Base-by-base conservation (phyloP, 1,140 invertebrate species). In the Lepidurus packardi region DNA sequence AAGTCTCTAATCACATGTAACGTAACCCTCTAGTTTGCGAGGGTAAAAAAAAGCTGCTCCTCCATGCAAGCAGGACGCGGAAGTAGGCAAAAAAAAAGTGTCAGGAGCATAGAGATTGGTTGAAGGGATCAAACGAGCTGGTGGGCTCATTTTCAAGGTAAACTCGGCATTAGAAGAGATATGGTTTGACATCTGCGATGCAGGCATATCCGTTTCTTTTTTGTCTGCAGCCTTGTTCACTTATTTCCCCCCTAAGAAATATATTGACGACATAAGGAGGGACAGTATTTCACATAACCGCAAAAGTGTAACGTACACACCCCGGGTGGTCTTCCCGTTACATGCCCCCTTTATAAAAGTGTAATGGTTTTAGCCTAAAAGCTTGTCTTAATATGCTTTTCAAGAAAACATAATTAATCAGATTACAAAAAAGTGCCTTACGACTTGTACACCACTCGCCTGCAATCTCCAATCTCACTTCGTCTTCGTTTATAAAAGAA, bases 1-100 rank as follows among this genome's bases (percentile, higher is more conserved):
- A 65, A 65, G 53, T 16, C 53, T 65, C 53, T 65, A 65, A 65
- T 65, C 53, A 65, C 16, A 65, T 21, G 53, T 65, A 65, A 65
- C n/a, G 53, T 65, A 65, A 65, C 53, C 53, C 53, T 21, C 53
- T 65, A 13, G 13, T 13, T n/a, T n/a, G 16, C 21, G 53, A 16
- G 53, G 34, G 34, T 34, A 34, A 34, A 34, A 34, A 34, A 34
- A 65, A 65, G 53, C 53, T 13, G 53, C 53, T 65, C 34, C 2
- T 34, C 25, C 25, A 34, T 4, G 34, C 34, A 34, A 34, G 34
- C 34, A 34, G 34, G 34, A 34, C 34, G 34, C 34, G 34, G 34
- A 34, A 34, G 34, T 34, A 34, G 34, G 34, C 34, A 34, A 34
- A 34, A 34, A 34, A 34, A 34, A 34, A 34, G 34, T 34, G 34